Evolutionary conservation across 2,888 invertebrate species (phyloP).

Genomic region (Tinea semifulvella): DNA sequence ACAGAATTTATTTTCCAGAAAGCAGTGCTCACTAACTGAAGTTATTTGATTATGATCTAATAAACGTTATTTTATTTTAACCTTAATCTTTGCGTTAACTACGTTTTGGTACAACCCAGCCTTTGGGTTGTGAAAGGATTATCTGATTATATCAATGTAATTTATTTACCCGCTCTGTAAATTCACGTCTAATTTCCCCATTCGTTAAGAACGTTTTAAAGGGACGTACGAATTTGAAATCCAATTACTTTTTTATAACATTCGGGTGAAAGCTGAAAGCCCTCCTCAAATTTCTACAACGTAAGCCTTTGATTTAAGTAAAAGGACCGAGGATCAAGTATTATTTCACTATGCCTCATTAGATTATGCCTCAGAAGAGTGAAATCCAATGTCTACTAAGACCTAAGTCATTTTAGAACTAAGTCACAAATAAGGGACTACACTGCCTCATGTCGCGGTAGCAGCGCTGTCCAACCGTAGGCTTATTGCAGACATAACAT

Average conservation of each 20-base stretch:
- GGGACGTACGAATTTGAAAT: background rate
- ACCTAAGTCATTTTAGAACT: too few species aligned
- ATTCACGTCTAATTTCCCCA: background rate
- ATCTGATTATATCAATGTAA: constrained; percentile 9
- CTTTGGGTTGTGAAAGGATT: constrained; percentile 3
- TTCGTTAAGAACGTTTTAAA: background rate
- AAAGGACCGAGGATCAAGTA: too few species aligned
- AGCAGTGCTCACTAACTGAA: too few species aligned
- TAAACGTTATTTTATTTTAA: background rate
- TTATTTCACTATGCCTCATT: too few species aligned
- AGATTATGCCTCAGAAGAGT: too few species aligned
- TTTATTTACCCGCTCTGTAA: background rate
- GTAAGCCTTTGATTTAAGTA: background rate
- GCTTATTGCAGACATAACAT: too few species aligned
- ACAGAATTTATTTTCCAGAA: too few species aligned
- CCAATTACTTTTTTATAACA: background rate
- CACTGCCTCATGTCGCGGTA: too few species aligned
- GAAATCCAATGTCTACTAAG: too few species aligned
- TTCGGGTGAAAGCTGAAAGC: background rate
- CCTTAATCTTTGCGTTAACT: background rate
- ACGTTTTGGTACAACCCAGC: background rate
- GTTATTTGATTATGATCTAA: background rate
- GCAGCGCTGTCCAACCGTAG: too few species aligned
- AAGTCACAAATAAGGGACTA: too few species aligned
- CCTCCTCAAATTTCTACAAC: background rate